Base-by-base conservation (phyloP, 2,888 invertebrate genomes). In the Atrina japonica region DNA sequence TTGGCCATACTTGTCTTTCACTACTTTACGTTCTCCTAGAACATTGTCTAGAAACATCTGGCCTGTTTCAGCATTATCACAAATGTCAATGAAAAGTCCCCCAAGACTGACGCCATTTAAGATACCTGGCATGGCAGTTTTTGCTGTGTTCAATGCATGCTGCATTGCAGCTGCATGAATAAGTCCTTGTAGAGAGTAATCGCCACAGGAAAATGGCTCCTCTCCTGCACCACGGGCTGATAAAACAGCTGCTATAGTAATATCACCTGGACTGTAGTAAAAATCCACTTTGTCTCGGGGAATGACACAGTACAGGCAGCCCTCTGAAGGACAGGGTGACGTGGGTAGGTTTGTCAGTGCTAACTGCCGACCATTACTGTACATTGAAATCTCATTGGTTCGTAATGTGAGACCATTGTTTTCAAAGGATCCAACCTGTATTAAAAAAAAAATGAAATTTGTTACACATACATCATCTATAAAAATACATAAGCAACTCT, bases 111-210 rank as follows among this genome's bases (percentile, higher is more conserved):
- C 76, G 3, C 81, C 78, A 18, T 66, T 66, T 7, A 83, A 69
- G 18, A 78, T 77, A 5, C 67, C 61, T 3, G 77, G 77, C 9
- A 75, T 65, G 40, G 56, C 59, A 23, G 43, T 70, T 52, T 63
- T 73, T 1, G 71, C 78, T 2, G 69, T 77, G 11, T 66, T 52
- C 0, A 86, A 47, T 5, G 84, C 86, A 75, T 83, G 88, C 45
- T 78, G 75, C 47, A 85, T 83, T 1, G 89, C 89, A 9, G 83
- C 80, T 6, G 84, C 81, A 16, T 79, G 70, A 9, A 81, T 73
- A 29, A 82, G 77, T 16, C 81, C 78, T 6, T 59, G 55, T 0
- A 56, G 56, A 30, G 73, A 74, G 0, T 80, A 63, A 5, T 61
- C 40, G 1, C 85, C 86, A 66, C 88, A 88, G 5, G 80, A 78